Conservation (phyloP, 2,113 vertebrate genomes). For the Spilogale gracilis region DNA sequence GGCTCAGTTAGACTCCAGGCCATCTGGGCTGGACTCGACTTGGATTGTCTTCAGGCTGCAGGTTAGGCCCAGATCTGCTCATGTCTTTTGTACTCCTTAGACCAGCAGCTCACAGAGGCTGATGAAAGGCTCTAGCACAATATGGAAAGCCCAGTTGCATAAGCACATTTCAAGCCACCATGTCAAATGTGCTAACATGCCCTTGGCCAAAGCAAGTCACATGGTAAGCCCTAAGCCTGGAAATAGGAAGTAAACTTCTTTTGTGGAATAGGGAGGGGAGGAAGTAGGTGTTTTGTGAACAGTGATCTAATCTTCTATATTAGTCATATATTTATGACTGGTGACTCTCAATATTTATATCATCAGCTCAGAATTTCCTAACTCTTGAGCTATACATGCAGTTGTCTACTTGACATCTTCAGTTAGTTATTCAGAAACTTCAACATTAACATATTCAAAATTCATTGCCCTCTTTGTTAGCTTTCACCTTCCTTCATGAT, state of each 20-base stretch:
- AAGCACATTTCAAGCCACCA: neutral
- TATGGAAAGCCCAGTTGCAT: neutral
- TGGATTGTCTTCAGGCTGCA: neutral
- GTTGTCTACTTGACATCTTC: neutral
- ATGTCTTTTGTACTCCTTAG: neutral
- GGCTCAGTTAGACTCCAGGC: neutral
- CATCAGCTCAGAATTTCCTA: neutral
- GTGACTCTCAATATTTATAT: conserved; percentile 8
- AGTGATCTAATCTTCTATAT: neutral
- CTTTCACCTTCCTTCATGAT: neutral
- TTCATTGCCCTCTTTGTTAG: neutral
- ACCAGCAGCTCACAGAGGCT: neutral
- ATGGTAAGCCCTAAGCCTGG: neutral
- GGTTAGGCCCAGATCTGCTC: neutral
- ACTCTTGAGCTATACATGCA: neutral
- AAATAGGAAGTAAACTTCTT: neutral
- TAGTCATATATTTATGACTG: neutral
- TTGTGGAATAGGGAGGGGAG: neutral
- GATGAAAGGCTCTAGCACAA: neutral
- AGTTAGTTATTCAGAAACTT: neutral
- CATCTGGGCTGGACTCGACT: neutral
- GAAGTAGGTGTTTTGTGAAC: neutral
- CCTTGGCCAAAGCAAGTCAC: neutral
- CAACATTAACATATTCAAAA: neutral
- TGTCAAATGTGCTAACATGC: neutral